Base-by-base conservation (phyloP, 92 coral and sea anemone genomes). In the Parazoanthus atlanticus region DNA sequence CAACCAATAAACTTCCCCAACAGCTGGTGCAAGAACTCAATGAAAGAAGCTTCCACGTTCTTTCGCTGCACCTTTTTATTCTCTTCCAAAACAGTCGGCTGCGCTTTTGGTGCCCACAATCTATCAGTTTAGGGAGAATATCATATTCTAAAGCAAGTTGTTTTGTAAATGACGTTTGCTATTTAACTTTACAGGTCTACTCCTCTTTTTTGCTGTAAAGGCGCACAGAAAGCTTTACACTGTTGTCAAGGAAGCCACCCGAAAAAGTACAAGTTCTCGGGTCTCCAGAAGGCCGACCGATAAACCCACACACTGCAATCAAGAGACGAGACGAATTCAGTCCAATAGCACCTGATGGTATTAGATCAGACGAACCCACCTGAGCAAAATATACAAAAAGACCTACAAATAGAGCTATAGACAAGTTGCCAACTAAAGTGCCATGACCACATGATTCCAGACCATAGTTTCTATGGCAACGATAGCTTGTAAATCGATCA, bases 101-200 rank as follows among this genome's bases (percentile, higher is more conserved):
- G 47, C 11, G 9, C 47, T 43, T 43, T 43, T 43, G 11, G 9
- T 43, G 47, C 8, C 47, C 8, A 49, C 58, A 52, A 12, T 15
- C 19, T 52, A 16, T 52, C 19, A 52, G 58, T 52, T 15, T 52
- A 10, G 49, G 58, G 12, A 52, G 49, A 52, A 16, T 52, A 12
- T 13, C 21, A 15, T 52, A 15, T 52, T 52, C 58, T 52, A 52
- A 52, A 21, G 28, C n/a, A 56, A 15, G 9, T 61, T 61, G 28
- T 25, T 61, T 61, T 61, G 28, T 19, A 23, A 61, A 61, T 71
- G 29, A 29, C 82, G 19, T 49, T 8, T 78, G 5, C 17, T 34
- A 31, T 38, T 38, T 61, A 32, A 61, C 9, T 81, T 58, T 81
- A 7, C 74, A 81, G 85, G 85, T 32, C 32, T 81, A 1, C 46